phyloP scores from a whole-genome alignment of 2,797 vertebrate species.

The Lophotriccus pileatus region DNA sequence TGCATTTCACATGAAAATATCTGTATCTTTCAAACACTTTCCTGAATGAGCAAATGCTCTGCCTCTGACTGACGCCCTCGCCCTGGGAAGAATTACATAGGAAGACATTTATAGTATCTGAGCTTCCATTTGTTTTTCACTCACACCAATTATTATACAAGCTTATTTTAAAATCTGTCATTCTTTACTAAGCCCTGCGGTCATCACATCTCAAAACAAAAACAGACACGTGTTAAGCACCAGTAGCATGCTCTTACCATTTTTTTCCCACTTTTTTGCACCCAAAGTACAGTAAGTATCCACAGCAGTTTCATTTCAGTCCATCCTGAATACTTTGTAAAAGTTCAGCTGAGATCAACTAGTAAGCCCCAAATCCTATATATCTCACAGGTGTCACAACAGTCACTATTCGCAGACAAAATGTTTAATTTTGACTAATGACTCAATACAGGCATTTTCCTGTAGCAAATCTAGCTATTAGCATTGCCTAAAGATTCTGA shows the following conservation, averaged over 20 bases:
- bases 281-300: neutral
- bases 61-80: neutral
- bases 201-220: slow-evolving; percentile 36
- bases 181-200: slow-evolving; percentile 22
- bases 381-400: neutral
- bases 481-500: neutral
- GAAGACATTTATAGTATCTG: slow-evolving; percentile 14
- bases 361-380: neutral
- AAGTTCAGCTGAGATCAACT: neutral
- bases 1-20: slow-evolving; percentile 6
- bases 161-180: slow-evolving; percentile 37
- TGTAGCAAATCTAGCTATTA: neutral
- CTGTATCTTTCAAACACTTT: neutral
- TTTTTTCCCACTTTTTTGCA: neutral
- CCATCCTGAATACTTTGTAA: neutral
- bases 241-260: neutral
- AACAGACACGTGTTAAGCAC: neutral
- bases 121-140: neutral
- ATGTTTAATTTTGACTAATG: neutral
- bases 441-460: neutral
- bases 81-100: neutral
- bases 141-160: slow-evolving; percentile 7
- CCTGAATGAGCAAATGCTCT: neutral
- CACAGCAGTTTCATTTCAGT: neutral
- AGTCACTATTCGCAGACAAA: neutral